These are phyloP conservation scores for Lochmaea crataegi DNA, from an alignment of 2,888 invertebrate species.

Conservation along the genomic window DNA sequence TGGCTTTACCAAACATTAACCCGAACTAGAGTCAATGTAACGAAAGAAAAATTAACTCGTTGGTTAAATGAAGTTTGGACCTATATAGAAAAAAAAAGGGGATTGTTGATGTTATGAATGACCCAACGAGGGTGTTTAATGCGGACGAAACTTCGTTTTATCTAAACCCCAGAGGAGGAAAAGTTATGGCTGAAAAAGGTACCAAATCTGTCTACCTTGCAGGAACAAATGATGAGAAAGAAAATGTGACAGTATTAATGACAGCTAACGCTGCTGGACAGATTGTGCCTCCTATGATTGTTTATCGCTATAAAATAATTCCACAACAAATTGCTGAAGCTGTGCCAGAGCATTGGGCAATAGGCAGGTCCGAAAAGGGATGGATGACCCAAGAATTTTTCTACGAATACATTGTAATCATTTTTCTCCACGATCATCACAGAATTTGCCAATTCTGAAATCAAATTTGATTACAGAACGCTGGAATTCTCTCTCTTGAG, in stretches of 20 bases:
- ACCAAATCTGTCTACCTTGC: neutral
- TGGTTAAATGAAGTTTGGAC: neutral
- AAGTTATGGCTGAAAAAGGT: constrained; percentile 5
- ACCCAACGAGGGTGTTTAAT: neutral
- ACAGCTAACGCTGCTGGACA: constrained; percentile 6
- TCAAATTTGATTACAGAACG: too few species aligned
- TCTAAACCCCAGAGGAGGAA: neutral
- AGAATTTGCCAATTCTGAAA: too few species aligned
- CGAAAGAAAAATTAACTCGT: neutral
- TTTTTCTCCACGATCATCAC: too few species aligned
- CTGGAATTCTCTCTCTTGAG: too few species aligned
- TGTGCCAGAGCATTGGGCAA: too few species aligned
- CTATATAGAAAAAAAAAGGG: too few species aligned
- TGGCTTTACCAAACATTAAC: too few species aligned
- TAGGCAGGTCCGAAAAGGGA: too few species aligned
- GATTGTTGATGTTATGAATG: neutral
- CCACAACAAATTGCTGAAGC: neutral
- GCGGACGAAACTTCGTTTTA: too few species aligned
- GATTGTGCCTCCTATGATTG: neutral
- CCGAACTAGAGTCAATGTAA: neutral
- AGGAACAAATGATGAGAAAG: constrained; percentile 2
- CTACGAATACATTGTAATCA: too few species aligned
- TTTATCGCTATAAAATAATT: neutral
- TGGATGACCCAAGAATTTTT: too few species aligned
- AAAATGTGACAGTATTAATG: constrained; percentile 3